Percentiles rank a stretch among this genome's conserved stretches.
Conservation (phyloP, 1,140 invertebrate genomes). For the Leptinotarsa undecemlineata region DNA sequence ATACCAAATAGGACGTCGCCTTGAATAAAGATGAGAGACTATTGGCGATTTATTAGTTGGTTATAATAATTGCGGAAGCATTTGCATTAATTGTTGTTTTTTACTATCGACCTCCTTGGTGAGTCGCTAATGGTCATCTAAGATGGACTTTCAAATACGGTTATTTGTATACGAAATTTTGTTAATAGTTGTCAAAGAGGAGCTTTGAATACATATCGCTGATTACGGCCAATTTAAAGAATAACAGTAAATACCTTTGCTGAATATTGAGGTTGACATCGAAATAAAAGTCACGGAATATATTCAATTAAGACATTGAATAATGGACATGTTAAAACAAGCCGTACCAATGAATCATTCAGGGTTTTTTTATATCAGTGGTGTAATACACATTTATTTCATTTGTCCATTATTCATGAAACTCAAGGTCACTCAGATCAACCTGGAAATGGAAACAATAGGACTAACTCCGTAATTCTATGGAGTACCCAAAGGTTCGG, state of each 20-base stretch:
- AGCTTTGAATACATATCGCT: constrained; percentile 10
- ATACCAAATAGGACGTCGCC: constrained; percentile 23
- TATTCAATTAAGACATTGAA: not conserved
- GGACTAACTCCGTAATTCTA: no score
- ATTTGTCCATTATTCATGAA: not conserved
- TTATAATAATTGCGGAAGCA: not conserved
- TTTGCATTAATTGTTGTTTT: not conserved
- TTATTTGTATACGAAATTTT: constrained; percentile 5
- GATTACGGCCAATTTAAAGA: constrained; percentile 15
- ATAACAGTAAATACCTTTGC: constrained; percentile 10
- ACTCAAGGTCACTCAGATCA: no score
- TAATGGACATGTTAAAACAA: no score
- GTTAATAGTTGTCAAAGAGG: not conserved
- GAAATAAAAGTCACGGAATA: not conserved
- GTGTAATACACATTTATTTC: not conserved
- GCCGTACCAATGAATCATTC: no score
- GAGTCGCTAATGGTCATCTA: not conserved
- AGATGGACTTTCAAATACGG: not conserved
- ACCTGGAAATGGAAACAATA: no score
- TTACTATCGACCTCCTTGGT: not conserved
- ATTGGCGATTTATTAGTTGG: not conserved
- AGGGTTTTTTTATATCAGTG: no score
- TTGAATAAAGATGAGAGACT: constrained; percentile 19
- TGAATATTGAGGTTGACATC: constrained; percentile 2
- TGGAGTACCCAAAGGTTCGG: no score